Percentiles rank a stretch among this genome's conserved stretches.
phyloP scores from a whole-genome alignment of 1,140 invertebrate species.

The Apis mellifera region DNA sequence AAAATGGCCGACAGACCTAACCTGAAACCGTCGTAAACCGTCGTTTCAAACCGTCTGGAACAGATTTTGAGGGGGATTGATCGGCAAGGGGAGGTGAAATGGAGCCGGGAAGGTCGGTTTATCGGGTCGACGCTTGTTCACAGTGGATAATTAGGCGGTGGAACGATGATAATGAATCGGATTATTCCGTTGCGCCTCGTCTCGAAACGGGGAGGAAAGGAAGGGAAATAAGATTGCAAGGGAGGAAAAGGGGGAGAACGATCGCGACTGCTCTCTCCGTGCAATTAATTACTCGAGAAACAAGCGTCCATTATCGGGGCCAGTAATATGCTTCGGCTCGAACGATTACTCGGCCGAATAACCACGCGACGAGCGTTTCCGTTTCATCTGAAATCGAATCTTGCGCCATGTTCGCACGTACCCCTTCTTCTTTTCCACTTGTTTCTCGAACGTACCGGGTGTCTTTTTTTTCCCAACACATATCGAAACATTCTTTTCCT shows the following conservation, averaged over 20 bases:
- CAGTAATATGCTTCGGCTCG: slow-evolving; percentile 19
- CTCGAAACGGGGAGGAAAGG: background rate
- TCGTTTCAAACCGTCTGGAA: background rate
- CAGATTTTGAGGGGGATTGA: background rate
- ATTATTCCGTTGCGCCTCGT: slow-evolving; percentile 35
- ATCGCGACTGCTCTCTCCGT: slow-evolving; percentile 6
- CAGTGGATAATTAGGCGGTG: slow-evolving; percentile 33
- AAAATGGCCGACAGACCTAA: background rate
- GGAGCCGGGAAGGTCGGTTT: background rate
- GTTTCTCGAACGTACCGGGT: background rate
- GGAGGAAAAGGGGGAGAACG: background rate
- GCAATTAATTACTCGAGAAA: slow-evolving; percentile 47
- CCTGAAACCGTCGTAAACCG: background rate
- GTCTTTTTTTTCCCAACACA: background rate
- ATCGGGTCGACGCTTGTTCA: background rate
- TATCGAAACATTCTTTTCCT: background rate
- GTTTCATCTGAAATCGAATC: slow-evolving; percentile 19
- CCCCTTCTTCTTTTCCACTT: background rate
- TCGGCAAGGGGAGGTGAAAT: background rate
- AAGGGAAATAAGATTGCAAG: slow-evolving; percentile 3
- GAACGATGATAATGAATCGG: slow-evolving; percentile 39
- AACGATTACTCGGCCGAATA: slow-evolving; percentile 28
- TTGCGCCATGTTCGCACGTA: background rate
- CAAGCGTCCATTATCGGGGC: slow-evolving; percentile 31
- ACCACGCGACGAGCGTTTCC: slow-evolving; percentile 7